Conservation (phyloP, 1,140 invertebrate species). For the Bombyx mandarina region DNA sequence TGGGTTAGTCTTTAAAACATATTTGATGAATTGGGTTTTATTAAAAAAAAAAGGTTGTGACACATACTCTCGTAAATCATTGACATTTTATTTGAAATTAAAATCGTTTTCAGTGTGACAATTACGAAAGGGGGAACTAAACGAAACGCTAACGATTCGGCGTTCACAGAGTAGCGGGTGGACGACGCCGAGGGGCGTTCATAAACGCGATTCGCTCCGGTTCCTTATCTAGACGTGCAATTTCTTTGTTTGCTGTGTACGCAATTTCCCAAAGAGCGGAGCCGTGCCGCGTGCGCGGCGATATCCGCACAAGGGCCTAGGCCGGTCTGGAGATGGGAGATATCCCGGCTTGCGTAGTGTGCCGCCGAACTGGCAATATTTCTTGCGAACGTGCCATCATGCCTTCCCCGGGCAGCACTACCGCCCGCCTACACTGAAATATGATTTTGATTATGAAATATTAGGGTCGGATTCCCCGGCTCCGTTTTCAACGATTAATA, state of each 20-base stretch:
- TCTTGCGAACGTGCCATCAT: slow-evolving; percentile 25
- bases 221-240: slow-evolving; percentile 48
- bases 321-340: slow-evolving; percentile 41
- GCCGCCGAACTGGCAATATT: slow-evolving; percentile 27
- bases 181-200: slow-evolving; percentile 22
- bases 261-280: slow-evolving; percentile 53
- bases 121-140: slow-evolving; percentile 2
- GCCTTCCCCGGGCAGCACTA: slow-evolving; percentile 21
- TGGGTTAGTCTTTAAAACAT: no score
- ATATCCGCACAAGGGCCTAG: slow-evolving; percentile 39
- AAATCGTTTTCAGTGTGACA: not conserved
- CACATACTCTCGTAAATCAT: no score
- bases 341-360: slow-evolving; percentile 28
- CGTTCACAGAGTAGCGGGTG: slow-evolving; percentile 11
- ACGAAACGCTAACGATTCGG: slow-evolving; percentile 9
- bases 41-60: no score
- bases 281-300: slow-evolving; percentile 24
- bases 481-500: slow-evolving; percentile 16
- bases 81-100: no score
- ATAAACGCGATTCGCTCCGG: slow-evolving; percentile 38
- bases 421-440: slow-evolving; percentile 26
- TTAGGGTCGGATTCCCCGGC: slow-evolving; percentile 22
- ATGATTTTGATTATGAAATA: slow-evolving; percentile 43
- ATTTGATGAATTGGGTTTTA: no score
- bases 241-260: slow-evolving; percentile 61